Conservation (phyloP, 2,888 invertebrate genomes). For the Fragum whitleyi region DNA sequence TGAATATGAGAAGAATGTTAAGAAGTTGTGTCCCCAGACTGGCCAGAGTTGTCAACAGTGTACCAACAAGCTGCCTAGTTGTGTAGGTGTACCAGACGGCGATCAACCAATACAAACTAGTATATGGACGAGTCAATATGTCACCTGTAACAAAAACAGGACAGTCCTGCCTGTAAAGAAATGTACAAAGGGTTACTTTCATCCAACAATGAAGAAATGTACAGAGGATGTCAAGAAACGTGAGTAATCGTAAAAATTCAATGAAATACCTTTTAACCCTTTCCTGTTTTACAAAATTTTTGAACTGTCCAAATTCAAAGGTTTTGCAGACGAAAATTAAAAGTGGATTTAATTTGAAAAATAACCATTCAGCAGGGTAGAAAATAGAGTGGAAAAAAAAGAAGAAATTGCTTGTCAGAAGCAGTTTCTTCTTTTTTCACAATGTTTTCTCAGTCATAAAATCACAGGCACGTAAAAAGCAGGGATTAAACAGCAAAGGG, state of each 20-base stretch:
- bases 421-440: too few species aligned
- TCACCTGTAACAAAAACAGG: slow-evolving; percentile 60
- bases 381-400: too few species aligned
- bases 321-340: too few species aligned
- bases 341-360: too few species aligned
- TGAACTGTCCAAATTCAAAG: too few species aligned
- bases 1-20: slow-evolving; percentile 64
- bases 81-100: slow-evolving; percentile 63
- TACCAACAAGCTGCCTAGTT: slow-evolving; percentile 62
- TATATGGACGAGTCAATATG: slow-evolving; percentile 42
- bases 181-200: slow-evolving; percentile 70
- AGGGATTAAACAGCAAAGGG: too few species aligned
- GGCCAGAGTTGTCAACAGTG: slow-evolving; percentile 62
- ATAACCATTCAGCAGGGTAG: too few species aligned
- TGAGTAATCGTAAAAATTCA: too few species aligned
- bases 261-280: too few species aligned
- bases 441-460: too few species aligned
- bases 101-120: slow-evolving; percentile 48
- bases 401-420: background rate
- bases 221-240: slow-evolving; percentile 37
- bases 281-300: too few species aligned
- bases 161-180: slow-evolving; percentile 57
- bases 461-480: too few species aligned
- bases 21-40: slow-evolving; percentile 46
- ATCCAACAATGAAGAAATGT: slow-evolving; percentile 55